These are phyloP conservation scores for Phyllotreta cruciferae DNA, from an alignment of 2,888 invertebrate species.

Conservation along the genomic window DNA sequence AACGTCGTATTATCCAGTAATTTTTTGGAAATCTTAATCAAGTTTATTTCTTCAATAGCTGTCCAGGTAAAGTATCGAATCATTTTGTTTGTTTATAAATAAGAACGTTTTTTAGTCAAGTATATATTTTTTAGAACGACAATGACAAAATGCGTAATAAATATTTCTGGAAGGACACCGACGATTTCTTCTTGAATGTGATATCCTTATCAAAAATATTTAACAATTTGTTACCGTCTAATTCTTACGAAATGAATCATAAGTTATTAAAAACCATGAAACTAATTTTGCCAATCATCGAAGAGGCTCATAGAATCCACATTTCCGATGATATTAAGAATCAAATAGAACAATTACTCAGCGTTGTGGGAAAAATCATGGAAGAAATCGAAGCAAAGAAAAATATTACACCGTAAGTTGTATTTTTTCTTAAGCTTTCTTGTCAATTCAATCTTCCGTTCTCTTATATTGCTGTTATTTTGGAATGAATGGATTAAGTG, in stretches of 20 bases:
- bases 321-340: slow-evolving; percentile 38
- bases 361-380: neutral
- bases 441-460: too few species aligned
- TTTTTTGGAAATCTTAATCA: slow-evolving; percentile 29
- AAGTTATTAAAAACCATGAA: slow-evolving; percentile 30
- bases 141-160: slow-evolving; percentile 33
- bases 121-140: slow-evolving; percentile 21
- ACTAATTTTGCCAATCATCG: slow-evolving; percentile 32
- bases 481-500: too few species aligned
- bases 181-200: slow-evolving; percentile 37
- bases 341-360: neutral
- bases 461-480: too few species aligned
- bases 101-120: neutral
- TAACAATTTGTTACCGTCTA: slow-evolving; percentile 25
- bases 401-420: neutral
- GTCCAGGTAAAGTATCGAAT: slow-evolving; percentile 30
- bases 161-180: slow-evolving; percentile 38
- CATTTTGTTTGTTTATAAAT: neutral
- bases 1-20: slow-evolving; percentile 21
- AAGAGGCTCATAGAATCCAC: slow-evolving; percentile 33
- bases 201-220: slow-evolving; percentile 24
- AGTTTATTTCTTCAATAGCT: slow-evolving; percentile 24
- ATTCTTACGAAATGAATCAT: slow-evolving; percentile 29
- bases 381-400: slow-evolving; percentile 8
- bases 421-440: neutral